A percentile compares a stretch with the other conserved stretches of the same genome.
phyloP scores from a whole-genome alignment of 2,113 vertebrate species.

The Pseudopipra pipra region DNA sequence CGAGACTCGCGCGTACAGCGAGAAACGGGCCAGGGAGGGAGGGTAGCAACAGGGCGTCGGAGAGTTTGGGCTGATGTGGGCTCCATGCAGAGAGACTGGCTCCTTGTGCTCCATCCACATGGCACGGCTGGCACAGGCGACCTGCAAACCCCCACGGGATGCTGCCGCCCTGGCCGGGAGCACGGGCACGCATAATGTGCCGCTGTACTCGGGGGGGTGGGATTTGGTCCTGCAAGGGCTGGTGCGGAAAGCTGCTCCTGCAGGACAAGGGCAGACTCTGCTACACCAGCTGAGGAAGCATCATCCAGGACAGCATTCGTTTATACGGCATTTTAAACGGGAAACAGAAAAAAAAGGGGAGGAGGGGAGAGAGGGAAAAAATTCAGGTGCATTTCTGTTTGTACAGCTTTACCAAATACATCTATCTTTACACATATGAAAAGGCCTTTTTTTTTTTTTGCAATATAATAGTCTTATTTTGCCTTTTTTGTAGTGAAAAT shows the following conservation, averaged over 20 bases:
- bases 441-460: background rate
- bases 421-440: background rate
- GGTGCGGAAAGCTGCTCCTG: background rate
- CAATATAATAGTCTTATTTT: background rate
- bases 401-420: background rate
- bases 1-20: background rate
- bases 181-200: accelerated
- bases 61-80: background rate
- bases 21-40: background rate
- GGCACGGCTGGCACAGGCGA: background rate
- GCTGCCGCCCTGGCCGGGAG: background rate
- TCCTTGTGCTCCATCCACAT: background rate
- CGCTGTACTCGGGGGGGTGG: background rate
- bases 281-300: background rate
- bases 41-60: slow-evolving; percentile 7
- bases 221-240: background rate
- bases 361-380: background rate
- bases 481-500: background rate
- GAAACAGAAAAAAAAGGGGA: background rate
- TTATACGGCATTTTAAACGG: background rate
- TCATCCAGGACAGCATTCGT: background rate
- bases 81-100: background rate
- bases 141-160: background rate
- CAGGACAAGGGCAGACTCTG: background rate
- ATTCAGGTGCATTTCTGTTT: background rate